These are phyloP conservation scores for Balaenoptera acutorostrata DNA, from an alignment of 2,113 vertebrate species.

Conservation along the genomic window DNA sequence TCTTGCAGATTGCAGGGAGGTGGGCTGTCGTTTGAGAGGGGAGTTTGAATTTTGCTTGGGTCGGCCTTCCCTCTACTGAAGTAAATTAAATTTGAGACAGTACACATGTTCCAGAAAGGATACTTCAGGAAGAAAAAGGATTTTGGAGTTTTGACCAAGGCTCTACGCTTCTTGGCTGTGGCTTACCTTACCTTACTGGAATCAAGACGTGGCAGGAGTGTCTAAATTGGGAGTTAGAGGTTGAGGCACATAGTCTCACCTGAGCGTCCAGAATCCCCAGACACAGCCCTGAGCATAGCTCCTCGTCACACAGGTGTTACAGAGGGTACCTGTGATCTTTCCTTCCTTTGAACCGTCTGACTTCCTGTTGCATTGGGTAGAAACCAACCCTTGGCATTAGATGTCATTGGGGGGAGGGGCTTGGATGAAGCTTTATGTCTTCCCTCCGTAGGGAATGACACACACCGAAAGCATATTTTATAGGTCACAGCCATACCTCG, in stretches of 20 bases:
- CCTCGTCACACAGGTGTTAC: background rate
- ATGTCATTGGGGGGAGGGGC: background rate
- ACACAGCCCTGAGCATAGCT: background rate
- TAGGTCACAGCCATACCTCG: background rate
- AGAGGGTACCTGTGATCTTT: background rate
- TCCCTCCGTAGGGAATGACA: background rate
- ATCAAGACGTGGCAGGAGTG: background rate
- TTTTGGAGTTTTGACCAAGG: background rate
- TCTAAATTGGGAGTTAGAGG: background rate
- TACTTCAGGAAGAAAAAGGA: background rate
- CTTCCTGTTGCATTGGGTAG: background rate
- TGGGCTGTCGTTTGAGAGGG: background rate
- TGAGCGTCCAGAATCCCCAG: background rate
- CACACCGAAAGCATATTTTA: background rate
- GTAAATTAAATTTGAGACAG: background rate
- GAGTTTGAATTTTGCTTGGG: background rate
- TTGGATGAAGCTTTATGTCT: background rate
- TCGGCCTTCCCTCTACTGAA: background rate
- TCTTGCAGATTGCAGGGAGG: background rate
- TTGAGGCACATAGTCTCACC: background rate
- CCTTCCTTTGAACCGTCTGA: background rate
- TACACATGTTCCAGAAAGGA: background rate
- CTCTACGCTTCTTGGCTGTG: background rate
- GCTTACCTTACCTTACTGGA: fast-evolving
- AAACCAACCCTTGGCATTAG: background rate